A percentile compares a stretch with the other conserved stretches of the same genome.
Evolutionary conservation across 1,140 invertebrate species (phyloP).

Genomic region (Cotesia chilonis): DNA sequence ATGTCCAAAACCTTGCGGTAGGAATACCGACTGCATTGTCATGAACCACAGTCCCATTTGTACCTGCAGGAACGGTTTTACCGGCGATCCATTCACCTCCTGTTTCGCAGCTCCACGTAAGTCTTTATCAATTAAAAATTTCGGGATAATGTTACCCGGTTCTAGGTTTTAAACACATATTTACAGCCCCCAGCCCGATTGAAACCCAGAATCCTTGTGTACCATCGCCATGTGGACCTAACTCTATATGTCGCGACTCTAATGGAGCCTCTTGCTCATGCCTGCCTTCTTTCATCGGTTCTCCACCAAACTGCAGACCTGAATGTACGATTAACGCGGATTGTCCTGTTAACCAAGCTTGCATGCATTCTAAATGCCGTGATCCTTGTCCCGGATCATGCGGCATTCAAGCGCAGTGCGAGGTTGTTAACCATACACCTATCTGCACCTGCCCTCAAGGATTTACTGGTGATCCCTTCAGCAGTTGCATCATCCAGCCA

Average conservation of each 20-base stretch:
- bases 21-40: constrained; percentile 70
- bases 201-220: constrained; percentile 61
- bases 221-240: constrained; percentile 74
- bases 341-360: constrained; percentile 72
- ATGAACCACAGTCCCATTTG: constrained; percentile 73
- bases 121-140: neutral
- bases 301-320: constrained; percentile 71
- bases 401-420: constrained; percentile 73
- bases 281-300: constrained; percentile 70
- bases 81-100: constrained; percentile 67
- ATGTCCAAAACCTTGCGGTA: constrained; percentile 74
- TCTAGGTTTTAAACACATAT: too few relatives aligned
- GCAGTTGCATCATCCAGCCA: constrained; percentile 66
- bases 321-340: constrained; percentile 74
- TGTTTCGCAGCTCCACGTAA: constrained; percentile 31
- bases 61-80: constrained; percentile 69
- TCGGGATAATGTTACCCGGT: neutral
- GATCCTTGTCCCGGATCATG: constrained; percentile 73
- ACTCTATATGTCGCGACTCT: constrained; percentile 71
- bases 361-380: constrained; percentile 73
- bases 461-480: constrained; percentile 79
- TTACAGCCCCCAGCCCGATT: too few relatives aligned
- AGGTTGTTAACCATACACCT: constrained; percentile 75
- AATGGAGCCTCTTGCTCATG: constrained; percentile 73
- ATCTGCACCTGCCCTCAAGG: constrained; percentile 75